phyloP scores from a whole-genome alignment of 2,888 invertebrate genomes.

The Apamea sordens region DNA sequence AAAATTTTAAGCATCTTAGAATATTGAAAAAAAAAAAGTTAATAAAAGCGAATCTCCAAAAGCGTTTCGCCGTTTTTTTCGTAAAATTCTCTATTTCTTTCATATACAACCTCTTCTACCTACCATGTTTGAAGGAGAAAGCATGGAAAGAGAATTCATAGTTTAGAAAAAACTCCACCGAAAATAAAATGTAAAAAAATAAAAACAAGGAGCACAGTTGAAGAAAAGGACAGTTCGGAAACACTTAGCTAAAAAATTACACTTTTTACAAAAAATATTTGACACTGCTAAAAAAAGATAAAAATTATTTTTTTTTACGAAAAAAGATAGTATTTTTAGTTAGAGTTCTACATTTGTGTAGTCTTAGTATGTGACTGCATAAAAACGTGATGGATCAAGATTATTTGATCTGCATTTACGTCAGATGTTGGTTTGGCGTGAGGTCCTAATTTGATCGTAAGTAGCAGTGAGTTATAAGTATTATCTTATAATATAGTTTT shows the following conservation, averaged over 20 bases:
- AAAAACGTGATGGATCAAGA: constrained; percentile 55
- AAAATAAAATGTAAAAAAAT: constrained; percentile 67
- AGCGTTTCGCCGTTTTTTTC: constrained; percentile 53
- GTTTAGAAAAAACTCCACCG: constrained; percentile 80
- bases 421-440: constrained; percentile 67
- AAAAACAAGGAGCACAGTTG: constrained; percentile 69
- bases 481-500: not conserved
- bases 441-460: constrained; percentile 49
- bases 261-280: constrained; percentile 23
- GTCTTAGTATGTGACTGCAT: constrained; percentile 39
- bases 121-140: constrained; percentile 90
- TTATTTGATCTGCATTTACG: constrained; percentile 63
- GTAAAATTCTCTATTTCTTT: constrained; percentile 78
- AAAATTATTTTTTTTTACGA: constrained; percentile 22
- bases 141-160: constrained; percentile 90
- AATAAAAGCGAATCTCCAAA: constrained; percentile 60
- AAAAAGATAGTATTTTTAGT: constrained; percentile 25
- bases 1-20: constrained; percentile 60
- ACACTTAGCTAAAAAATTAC: constrained; percentile 34
- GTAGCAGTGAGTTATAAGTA: constrained; percentile 14
- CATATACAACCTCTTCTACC: constrained; percentile 90
- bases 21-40: constrained; percentile 39
- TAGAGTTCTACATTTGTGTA: constrained; percentile 43
- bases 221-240: constrained; percentile 68
- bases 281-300: constrained; percentile 1